phyloP scores from a whole-genome alignment of 2,113 vertebrate genomes.

The Microtus richardsoni region DNA sequence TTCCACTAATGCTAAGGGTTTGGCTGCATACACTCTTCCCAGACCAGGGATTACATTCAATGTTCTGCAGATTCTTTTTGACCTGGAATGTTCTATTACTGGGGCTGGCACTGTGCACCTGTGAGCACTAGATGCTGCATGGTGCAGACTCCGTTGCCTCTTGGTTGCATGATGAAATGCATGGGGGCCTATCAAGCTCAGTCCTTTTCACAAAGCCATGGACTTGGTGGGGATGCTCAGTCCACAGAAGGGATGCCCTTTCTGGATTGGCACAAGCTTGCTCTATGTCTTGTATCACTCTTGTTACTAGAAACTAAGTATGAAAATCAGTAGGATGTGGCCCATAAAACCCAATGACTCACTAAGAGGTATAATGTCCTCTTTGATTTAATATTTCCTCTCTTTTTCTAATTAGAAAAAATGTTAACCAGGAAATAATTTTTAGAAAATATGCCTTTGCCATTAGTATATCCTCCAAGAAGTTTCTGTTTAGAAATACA shows the following conservation, averaged over 20 bases:
- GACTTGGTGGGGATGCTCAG: too few relatives aligned
- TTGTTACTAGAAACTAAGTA: neutral
- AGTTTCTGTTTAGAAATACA: slow-evolving; percentile 84
- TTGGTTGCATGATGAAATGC: neutral
- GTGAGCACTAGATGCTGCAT: accelerated
- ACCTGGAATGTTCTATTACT: neutral
- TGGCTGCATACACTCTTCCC: neutral
- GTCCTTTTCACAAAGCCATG: neutral
- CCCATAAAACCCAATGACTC: slow-evolving; percentile 42
- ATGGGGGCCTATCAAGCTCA: accelerated
- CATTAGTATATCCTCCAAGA: slow-evolving; percentile 74
- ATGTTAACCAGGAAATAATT: slow-evolving; percentile 68
- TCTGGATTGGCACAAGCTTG: neutral
- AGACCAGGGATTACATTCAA: neutral
- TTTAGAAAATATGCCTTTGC: slow-evolving; percentile 74
- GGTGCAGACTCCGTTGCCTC: neutral
- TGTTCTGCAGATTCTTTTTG: neutral
- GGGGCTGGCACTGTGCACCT: neutral
- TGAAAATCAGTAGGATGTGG: neutral
- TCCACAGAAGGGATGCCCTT: neutral
- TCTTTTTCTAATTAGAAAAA: slow-evolving; percentile 73
- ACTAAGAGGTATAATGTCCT: slow-evolving; percentile 68
- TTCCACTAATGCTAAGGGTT: slow-evolving; percentile 54
- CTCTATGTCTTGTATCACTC: neutral
- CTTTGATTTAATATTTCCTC: slow-evolving; percentile 82